phyloP scores from a whole-genome alignment of 1,140 invertebrate genomes.

The Drosophila busckii region DNA sequence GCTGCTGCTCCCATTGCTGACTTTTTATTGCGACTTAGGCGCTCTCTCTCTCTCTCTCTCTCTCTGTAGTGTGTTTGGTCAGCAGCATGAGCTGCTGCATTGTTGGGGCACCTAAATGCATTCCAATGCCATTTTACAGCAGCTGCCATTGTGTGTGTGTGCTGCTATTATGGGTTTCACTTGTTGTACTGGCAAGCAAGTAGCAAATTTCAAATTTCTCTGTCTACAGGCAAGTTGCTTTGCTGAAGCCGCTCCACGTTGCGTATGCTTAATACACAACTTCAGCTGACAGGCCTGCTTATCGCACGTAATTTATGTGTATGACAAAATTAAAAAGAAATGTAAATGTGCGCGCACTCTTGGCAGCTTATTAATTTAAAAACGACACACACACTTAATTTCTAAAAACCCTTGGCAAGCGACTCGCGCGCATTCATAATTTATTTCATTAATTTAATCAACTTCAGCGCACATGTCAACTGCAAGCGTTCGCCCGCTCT shows the following conservation, averaged over 20 bases:
- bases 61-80: too few species aligned
- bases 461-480: constrained; percentile 72
- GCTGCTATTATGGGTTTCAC: constrained; percentile 7
- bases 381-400: constrained; percentile 72
- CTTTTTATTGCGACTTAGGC: too few species aligned
- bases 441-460: constrained; percentile 78
- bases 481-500: constrained; percentile 57
- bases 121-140: constrained; percentile 27
- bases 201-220: neutral
- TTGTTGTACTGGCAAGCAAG: constrained; percentile 10
- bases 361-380: constrained; percentile 66
- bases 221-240: constrained; percentile 2
- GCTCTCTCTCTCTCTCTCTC: too few species aligned
- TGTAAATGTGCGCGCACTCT: neutral
- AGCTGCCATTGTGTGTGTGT: constrained; percentile 1
- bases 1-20: neutral
- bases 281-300: constrained; percentile 18
- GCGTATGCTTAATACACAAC: constrained; percentile 52
- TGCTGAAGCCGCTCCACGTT: neutral
- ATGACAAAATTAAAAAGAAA: constrained; percentile 48
- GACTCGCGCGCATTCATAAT: constrained; percentile 63
- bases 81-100: too few species aligned
- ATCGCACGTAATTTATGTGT: constrained; percentile 50
- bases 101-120: constrained; percentile 48
- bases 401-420: constrained; percentile 42